Conservation (phyloP, 2,113 vertebrate genomes). For the Chlorodrepanis virens region DNA sequence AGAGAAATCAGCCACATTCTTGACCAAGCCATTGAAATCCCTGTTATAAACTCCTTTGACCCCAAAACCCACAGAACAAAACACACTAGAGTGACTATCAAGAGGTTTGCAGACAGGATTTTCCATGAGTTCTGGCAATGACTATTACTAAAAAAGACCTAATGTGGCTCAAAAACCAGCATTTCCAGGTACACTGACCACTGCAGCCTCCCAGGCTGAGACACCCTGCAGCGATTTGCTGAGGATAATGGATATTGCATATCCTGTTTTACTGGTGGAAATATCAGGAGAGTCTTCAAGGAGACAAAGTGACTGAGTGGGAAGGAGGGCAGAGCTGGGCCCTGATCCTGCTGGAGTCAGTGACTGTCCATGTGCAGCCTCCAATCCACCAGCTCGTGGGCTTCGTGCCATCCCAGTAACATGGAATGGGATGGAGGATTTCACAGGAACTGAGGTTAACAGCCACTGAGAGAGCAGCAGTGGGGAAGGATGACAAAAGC, state of each 20-base stretch:
- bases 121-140: neutral
- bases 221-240: neutral
- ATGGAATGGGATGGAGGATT: neutral
- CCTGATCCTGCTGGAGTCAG: neutral
- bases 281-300: neutral
- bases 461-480: neutral
- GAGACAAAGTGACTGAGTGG: neutral
- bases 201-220: neutral
- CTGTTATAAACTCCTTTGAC: neutral
- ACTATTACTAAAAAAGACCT: neutral
- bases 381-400: neutral
- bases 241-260: neutral
- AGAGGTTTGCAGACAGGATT: neutral
- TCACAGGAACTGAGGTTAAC: neutral
- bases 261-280: neutral
- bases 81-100: fast-evolving
- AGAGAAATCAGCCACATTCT: neutral
- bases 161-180: neutral
- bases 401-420: neutral
- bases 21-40: neutral
- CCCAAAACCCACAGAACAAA: neutral
- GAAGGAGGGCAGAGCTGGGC: neutral
- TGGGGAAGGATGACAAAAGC: neutral
- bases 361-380: neutral
- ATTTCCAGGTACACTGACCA: neutral